Base-by-base conservation (phyloP, 2,113 vertebrate genomes). In the Camelus dromedarius region DNA sequence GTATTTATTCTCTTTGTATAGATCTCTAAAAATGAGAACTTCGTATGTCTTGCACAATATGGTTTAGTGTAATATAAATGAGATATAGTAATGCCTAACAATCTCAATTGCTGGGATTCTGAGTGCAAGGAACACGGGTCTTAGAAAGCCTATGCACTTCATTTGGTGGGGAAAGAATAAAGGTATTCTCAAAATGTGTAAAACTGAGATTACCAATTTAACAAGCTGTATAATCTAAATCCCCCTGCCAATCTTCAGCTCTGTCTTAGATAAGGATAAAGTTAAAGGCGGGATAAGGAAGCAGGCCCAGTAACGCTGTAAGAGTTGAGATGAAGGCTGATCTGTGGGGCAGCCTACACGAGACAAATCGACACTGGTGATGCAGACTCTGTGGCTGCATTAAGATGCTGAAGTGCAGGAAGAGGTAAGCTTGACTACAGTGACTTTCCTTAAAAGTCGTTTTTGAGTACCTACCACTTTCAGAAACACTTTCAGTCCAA, bases 361-460 rank as follows among this genome's bases (percentile, higher is more conserved):
- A 48, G 12, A 70, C 0, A 28, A 14, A 24, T 2, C 3, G n/a
- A 69, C 1, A 1, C 22, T 3, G n/a, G 32, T 10, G 16, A 26
- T 1, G 2, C 13, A 6, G 28, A 9, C 20, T 73, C n/a, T 15
- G 0, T 1, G 12, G 52, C 82, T 52, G 46, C 13, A 14, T 3
- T 26, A 38, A 38, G 82, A 52, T 6, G 26, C 64, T 6, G 14
- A 20, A 26, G 38, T 64, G 7, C n/a, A 32, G 1, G 15, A 32
- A 54, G 13, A 32, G 26, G 32, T 26, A 2, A 35, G 28, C n/a
- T 0, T 6, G 28, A 38, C 35, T 1, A 5, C 3, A 30, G 18
- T 4, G 22, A 20, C 72, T 66, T 35, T 3, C 64, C 79, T 77
- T 42, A 50, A 14, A n/a, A 64, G 70, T 1, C 2, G 15, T 19